Conservation (phyloP, 1,140 invertebrate genomes). For the Tenebrio molitor region DNA sequence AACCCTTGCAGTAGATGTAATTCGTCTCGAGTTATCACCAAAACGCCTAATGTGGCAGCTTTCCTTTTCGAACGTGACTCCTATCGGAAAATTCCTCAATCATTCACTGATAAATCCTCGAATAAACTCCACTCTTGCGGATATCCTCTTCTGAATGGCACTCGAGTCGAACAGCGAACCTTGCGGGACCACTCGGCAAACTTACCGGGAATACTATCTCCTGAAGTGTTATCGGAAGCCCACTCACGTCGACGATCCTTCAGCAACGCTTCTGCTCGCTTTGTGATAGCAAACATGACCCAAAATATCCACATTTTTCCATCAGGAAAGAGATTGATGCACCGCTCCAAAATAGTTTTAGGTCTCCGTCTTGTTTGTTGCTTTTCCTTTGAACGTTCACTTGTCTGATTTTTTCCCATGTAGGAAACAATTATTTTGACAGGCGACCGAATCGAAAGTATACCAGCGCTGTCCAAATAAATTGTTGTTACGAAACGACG, state of each 20-base stretch:
- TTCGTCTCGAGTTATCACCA: too few species aligned
- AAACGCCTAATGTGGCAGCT: too few species aligned
- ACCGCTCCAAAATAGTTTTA: not conserved
- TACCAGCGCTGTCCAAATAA: too few species aligned
- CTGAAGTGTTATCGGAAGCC: not conserved
- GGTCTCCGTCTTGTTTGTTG: not conserved
- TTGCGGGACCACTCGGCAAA: not conserved
- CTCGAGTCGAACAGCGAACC: not conserved
- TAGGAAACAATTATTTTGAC: too few species aligned
- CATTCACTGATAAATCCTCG: not conserved
- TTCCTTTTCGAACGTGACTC: too few species aligned
- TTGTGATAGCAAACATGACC: not conserved
- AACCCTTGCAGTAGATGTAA: too few species aligned
- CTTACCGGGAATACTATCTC: not conserved
- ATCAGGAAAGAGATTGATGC: not conserved
- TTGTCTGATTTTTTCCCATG: too few species aligned
- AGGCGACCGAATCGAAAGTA: too few species aligned
- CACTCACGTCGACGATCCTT: not conserved
- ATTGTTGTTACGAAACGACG: too few species aligned
- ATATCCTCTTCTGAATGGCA: not conserved
- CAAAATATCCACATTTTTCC: not conserved
- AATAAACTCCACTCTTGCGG: not conserved
- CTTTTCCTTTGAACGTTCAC: not conserved
- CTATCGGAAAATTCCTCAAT: not conserved
- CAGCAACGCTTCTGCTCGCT: not conserved